Base-by-base conservation (phyloP, 2,888 invertebrate genomes). In the Dynastes maya region DNA sequence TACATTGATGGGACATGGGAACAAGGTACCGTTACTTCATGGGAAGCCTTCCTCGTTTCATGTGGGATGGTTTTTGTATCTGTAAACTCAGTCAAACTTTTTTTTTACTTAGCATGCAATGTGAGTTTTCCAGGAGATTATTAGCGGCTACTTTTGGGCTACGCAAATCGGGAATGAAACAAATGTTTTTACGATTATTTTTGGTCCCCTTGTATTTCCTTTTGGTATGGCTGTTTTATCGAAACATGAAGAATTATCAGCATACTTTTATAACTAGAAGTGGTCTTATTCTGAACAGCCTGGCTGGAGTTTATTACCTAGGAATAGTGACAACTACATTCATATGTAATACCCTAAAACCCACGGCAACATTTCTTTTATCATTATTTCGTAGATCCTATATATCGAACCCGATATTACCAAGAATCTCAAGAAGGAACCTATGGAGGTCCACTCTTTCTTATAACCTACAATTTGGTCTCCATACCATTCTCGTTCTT, bases 381-480 rank as follows among this genome's bases (percentile, higher is more conserved):
- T 5, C 55, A 55, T 55, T 55, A 22, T 2, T 49, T 78, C 64
- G 37, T 32, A 96, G 96, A 93, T 90, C 94, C 96, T 2, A 92
- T 93, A 49, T 95, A 95, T 89, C 91, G 97, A n/a, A 96, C 95
- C n/a, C 91, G 96, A 58, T 97, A 97, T 88, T 97, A 96, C 83
- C 97, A 97, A 86, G 98, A 98, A 85, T 93, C 95, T 0, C 94
- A 97, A 75, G 97, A 97, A 88, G 97, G 97, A 0, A 89, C 96
- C 0, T 98, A 98, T 87, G 94, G 95, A 2, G 97, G 97, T 0
- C 94, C 96, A 0, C 92, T 96, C 81, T 92, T 97, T 84, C 90
- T 97, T 0, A 90, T 96, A 0, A 94, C 96, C 0, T 96, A 96
- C 88, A 94, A 95, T 81, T 88, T 96, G 2, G 92, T 95, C 13